Percentiles rank a stretch among this genome's conserved stretches.
Conservation (phyloP, 2,888 invertebrate species). For the Adelphocoris suturalis region DNA sequence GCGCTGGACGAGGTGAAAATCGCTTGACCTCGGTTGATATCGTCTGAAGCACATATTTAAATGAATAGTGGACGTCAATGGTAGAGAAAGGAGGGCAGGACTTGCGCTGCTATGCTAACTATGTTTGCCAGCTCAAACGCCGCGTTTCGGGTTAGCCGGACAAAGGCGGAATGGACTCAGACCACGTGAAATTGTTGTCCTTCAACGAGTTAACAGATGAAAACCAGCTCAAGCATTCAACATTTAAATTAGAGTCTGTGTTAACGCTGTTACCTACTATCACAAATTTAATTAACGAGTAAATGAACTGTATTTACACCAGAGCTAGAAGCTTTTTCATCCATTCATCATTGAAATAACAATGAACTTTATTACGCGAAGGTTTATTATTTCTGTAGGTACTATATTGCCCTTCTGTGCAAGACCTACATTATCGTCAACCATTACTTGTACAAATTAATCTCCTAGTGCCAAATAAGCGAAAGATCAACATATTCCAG, state of each 20-base stretch:
- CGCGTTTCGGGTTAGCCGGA: not conserved
- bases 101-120: conserved; percentile 22
- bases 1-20: not conserved
- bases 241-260: not conserved
- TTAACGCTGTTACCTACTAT: not conserved
- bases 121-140: conserved; percentile 30
- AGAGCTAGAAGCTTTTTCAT: no score
- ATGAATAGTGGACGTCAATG: conserved; percentile 10
- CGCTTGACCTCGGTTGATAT: not conserved
- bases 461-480: no score
- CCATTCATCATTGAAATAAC: no score
- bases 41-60: conserved; percentile 24
- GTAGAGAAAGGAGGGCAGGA: conserved; percentile 1
- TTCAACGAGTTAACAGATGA: not conserved
- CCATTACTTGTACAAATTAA: no score
- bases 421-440: no score
- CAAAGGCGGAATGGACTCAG: not conserved
- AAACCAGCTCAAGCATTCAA: not conserved
- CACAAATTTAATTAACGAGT: no score
- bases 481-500: no score
- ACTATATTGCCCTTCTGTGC: no score
- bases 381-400: no score
- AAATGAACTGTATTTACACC: no score
- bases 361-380: no score
- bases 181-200: not conserved